phyloP scores from a whole-genome alignment of 2,797 vertebrate species.

The Cyprinodon diabolis region DNA sequence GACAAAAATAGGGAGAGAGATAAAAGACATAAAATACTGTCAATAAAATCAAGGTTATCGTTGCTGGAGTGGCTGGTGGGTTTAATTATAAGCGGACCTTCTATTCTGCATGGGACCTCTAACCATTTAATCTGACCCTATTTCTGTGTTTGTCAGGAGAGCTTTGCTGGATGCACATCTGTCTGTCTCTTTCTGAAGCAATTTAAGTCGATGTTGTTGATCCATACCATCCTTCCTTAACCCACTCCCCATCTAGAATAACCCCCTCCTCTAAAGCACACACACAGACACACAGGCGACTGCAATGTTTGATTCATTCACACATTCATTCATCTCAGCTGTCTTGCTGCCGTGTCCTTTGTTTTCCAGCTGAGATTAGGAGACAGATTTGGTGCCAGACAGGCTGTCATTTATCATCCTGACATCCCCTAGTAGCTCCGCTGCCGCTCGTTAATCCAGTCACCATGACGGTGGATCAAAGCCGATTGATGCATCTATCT shows the following conservation, averaged over 20 bases:
- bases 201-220: conserved; percentile 27
- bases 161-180: conserved; percentile 12
- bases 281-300: neutral
- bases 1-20: neutral
- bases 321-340: conserved; percentile 54
- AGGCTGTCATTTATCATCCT: conserved; percentile 73
- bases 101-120: neutral
- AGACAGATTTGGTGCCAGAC: conserved; percentile 72
- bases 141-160: neutral
- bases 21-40: neutral
- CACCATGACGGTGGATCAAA: conserved; percentile 65
- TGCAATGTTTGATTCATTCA: conserved; percentile 36
- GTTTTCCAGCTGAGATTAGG: conserved; percentile 72
- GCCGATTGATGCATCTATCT: conserved; percentile 36
- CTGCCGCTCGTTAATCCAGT: conserved; percentile 69
- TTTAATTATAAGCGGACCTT: neutral
- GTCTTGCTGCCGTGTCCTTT: conserved; percentile 59
- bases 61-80: neutral
- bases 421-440: conserved; percentile 69
- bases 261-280: neutral
- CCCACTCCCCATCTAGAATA: conserved; percentile 10
- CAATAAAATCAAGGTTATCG: neutral
- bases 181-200: conserved; percentile 23
- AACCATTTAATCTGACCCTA: neutral
- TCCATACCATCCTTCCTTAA: conserved; percentile 14